phyloP scores from a whole-genome alignment of 2,113 vertebrate species.

The Erythrolamprus reginae region DNA sequence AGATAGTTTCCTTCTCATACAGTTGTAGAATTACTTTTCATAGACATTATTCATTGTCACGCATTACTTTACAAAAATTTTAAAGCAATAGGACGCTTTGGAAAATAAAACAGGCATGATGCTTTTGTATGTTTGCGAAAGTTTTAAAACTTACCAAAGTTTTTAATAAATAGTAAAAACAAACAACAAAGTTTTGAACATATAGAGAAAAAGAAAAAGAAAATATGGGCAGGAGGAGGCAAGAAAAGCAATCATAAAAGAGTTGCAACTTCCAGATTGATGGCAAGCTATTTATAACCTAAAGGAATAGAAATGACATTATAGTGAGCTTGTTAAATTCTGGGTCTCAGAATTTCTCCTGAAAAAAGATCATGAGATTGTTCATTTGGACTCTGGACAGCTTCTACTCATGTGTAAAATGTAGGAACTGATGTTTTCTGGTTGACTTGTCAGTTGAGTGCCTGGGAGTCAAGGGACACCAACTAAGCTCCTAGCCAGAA shows the following conservation, averaged over 20 bases:
- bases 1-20: not conserved
- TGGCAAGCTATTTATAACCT: not conserved
- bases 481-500: not conserved
- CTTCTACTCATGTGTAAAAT: not conserved
- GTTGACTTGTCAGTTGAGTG: not conserved
- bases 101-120: not conserved
- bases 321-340: not conserved
- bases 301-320: not conserved
- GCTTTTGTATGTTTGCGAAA: not conserved
- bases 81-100: not conserved
- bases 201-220: not conserved
- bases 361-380: not conserved
- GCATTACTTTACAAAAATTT: rapidly evolving
- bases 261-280: not conserved
- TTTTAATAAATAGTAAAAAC: not conserved
- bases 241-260: not conserved
- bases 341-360: not conserved
- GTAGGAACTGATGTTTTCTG: not conserved
- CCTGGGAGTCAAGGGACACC: not conserved
- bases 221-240: rapidly evolving
- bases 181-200: not conserved
- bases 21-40: conserved; percentile 26
- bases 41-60: rapidly evolving
- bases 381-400: not conserved
- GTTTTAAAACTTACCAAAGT: not conserved